Evolutionary conservation across 1,140 invertebrate species (phyloP), one percentile per base, ranked within the genome.

Genomic region (Drosophila nannoptera): DNA sequence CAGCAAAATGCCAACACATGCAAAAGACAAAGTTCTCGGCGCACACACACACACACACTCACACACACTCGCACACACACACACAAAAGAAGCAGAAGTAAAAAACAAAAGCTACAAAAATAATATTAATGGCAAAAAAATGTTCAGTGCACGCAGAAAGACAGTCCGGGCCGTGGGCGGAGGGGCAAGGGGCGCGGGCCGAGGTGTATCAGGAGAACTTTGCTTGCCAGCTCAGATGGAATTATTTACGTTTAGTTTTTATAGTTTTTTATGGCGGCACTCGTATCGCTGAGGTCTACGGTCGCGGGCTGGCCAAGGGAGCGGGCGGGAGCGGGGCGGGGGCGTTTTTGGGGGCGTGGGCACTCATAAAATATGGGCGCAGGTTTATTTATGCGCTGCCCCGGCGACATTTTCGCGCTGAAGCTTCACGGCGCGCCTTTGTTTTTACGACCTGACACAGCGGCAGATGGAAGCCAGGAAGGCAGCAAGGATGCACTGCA

Each of bases 221-320:
- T 64, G 43, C 63, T 73, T 60, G 69, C 58, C 64, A 75, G 58
- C 62, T 68, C 75, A 67, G 70, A 72, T 84, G 75, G 81, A 86
- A 84, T 86, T 84, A 84, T 84, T 84, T 84, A 84, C 80, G 80
- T 84, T 84, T 84, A 84, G 80, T 84, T 84, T 84, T 86, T 81
- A 86, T 86, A 86, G 69, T 77, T 84, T 86, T 84, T 86, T 81
- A 84, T 71, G 81, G 67, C 50, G 22, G 5, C 36, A 9, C 29
- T 49, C 55, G 56, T 45, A 68, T 68, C 38, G 29, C 22, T 22
- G 22, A 22, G 22, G 29, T 42, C 35, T 29, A 14, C 12, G 45
- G 31, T 48, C 22, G 33, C 52, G 22, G 14, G 4, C 42, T 42
- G 11, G 7, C 33, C n/a, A n/a, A n/a, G n/a, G n/a, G n/a, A n/a